Percentiles rank a stretch among this genome's conserved stretches.
phyloP scores from a whole-genome alignment of 2,888 invertebrate genomes.

The Chorisops tibialis region DNA sequence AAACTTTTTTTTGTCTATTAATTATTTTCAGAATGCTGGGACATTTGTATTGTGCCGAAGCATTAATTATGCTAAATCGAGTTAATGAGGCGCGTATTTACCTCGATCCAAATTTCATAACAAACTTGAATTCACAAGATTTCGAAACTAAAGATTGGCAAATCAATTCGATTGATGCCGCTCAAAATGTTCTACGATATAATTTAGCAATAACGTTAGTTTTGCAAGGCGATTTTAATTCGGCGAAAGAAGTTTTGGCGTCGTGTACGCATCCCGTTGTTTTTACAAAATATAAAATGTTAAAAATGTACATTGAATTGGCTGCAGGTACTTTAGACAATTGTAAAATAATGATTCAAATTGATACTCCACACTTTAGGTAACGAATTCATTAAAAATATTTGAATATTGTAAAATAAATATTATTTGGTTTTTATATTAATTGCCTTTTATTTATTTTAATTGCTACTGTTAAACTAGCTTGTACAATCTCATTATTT shows the following conservation, averaged over 20 bases:
- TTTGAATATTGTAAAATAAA: too few species aligned
- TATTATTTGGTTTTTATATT: too few species aligned
- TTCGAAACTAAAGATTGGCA: conserved; percentile 56
- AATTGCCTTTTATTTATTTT: too few species aligned
- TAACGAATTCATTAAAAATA: too few species aligned
- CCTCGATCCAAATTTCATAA: conserved; percentile 72
- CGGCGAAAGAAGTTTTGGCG: conserved; percentile 50
- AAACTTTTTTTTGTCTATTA: background rate
- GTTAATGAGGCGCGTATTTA: conserved; percentile 80
- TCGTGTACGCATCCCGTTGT: conserved; percentile 48
- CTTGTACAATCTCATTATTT: too few species aligned
- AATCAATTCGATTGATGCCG: conserved; percentile 58
- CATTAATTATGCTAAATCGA: conserved; percentile 75
- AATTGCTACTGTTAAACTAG: too few species aligned
- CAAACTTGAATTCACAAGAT: conserved; percentile 55
- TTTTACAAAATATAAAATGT: conserved; percentile 41
- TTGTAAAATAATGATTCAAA: conserved; percentile 23
- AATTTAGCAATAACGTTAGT: conserved; percentile 75
- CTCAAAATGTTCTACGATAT: conserved; percentile 70
- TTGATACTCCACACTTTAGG: conserved; percentile 26
- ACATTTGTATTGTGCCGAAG: conserved; percentile 87
- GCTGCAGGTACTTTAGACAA: conserved; percentile 47
- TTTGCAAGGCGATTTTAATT: conserved; percentile 69
- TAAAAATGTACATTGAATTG: conserved; percentile 60
- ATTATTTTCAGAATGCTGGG: conserved; percentile 65